A percentile compares a stretch with the other conserved stretches of the same genome.
phyloP scores from a whole-genome alignment of 2,888 invertebrate genomes.

The Acholoe squamosa region DNA sequence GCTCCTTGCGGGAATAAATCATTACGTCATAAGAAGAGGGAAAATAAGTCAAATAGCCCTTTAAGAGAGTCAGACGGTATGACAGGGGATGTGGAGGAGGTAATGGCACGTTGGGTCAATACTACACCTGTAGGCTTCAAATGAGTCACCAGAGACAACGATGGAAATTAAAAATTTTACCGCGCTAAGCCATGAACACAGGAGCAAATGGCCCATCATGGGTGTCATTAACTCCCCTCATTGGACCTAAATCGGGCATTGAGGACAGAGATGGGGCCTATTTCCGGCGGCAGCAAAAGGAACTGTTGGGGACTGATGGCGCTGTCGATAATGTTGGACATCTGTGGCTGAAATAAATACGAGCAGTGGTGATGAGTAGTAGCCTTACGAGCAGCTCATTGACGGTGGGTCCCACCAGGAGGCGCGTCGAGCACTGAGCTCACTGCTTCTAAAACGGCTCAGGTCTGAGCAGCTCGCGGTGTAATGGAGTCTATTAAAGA shows the following conservation, averaged over 20 bases:
- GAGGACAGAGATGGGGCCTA: neutral
- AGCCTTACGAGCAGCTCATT: constrained; percentile 5
- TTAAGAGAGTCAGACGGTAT: too few relatives aligned
- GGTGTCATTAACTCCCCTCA: neutral
- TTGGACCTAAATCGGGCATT: neutral
- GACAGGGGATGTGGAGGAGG: too few relatives aligned
- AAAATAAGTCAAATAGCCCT: too few relatives aligned
- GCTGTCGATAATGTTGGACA: neutral
- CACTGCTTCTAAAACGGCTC: constrained; percentile 1
- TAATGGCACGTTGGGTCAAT: too few relatives aligned
- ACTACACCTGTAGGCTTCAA: too few relatives aligned
- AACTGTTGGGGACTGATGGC: too few relatives aligned
- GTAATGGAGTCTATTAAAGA: constrained; percentile 50
- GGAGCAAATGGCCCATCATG: too few relatives aligned
- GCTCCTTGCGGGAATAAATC: too few relatives aligned
- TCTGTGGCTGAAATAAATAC: constrained; percentile 18
- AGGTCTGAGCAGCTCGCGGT: neutral
- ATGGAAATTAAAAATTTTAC: too few relatives aligned
- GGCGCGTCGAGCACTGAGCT: neutral
- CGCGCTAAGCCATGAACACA: too few relatives aligned
- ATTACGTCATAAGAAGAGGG: too few relatives aligned
- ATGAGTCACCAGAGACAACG: too few relatives aligned
- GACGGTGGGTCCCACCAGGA: neutral
- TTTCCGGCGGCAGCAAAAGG: neutral
- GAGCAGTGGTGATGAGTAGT: neutral